Evolutionary conservation across 2,888 invertebrate species (phyloP).

Genomic region (Diaprepes abbreviatus): DNA sequence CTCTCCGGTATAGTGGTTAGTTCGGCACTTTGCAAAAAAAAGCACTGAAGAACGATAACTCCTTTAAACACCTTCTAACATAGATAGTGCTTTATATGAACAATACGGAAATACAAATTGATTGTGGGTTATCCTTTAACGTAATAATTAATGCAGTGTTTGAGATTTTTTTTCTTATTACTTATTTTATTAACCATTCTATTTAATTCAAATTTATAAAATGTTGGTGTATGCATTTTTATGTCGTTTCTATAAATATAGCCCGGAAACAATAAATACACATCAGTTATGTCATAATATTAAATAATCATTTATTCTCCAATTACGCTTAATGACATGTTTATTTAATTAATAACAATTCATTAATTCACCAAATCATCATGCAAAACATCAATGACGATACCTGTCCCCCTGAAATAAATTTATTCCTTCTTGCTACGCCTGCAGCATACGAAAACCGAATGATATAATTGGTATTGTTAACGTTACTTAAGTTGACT

Average conservation of each 20-base stretch:
- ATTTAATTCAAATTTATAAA: too few relatives aligned
- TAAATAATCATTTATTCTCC: neutral
- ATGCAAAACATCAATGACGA: constrained; percentile 25
- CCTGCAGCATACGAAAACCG: constrained; percentile 14
- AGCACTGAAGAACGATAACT: too few relatives aligned
- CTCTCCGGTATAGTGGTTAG: too few relatives aligned
- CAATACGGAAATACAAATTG: too few relatives aligned
- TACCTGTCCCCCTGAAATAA: constrained; percentile 15
- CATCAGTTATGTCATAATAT: neutral
- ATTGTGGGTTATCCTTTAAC: too few relatives aligned
- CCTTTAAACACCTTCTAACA: too few relatives aligned
- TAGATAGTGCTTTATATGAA: too few relatives aligned
- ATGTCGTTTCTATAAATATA: neutral
- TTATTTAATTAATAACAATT: constrained; percentile 1
- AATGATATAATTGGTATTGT: constrained; percentile 33
- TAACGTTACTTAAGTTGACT: constrained; percentile 9
- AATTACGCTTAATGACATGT: neutral
- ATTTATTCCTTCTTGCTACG: constrained; percentile 19
- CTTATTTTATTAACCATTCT: too few relatives aligned
- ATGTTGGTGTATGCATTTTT: too few relatives aligned
- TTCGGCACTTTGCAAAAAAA: too few relatives aligned
- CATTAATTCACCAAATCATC: constrained; percentile 10
- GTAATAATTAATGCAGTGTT: too few relatives aligned
- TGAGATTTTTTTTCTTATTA: too few relatives aligned
- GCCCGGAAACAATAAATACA: neutral